Evolutionary conservation across 2,797 vertebrate genomes (phyloP), one percentile per base, ranked within the genome.

Genomic region (Oophaga sylvatica): DNA sequence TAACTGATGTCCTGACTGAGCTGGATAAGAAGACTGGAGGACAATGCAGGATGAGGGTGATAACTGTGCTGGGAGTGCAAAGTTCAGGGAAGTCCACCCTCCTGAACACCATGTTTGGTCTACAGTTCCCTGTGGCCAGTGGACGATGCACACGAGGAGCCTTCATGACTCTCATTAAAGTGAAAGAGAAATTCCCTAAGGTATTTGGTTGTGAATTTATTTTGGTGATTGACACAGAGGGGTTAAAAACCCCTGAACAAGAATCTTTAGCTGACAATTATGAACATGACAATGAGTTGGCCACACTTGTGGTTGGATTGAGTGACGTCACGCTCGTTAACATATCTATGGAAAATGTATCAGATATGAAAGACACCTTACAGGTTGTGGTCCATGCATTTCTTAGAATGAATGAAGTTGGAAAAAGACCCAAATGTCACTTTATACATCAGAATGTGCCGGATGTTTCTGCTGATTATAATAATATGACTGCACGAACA

Each of bases 1-100:
- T 97, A 45, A 91, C 92, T 0, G 94, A 93, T 45, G 94, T 97
- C 67, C 91, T 97, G 80, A 94, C 90, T 67, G 93, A 95, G 71
- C 90, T 97, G 20, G 90, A 95, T 0, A 0, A 22, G 2, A 92
- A 87, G 0, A 73, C 93, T 77, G 89, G 91, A 19, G 83, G 87
- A 2, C 88, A 91, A 70, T 93, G 91, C 3, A 93, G 91, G 13
- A 91, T 94, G 31, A 90, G 94, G 65, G 95, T 96, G 45, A 83
- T 97, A 84, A 95, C 91, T 17, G 86, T 87, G 62, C 73, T 87
- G 29, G 86, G 86, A 48, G 80, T 87, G 60, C 80, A 87, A 80
- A 87, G 80, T 29, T 83, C 80, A 0, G 86, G 86, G 62, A 87
- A 87, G 45, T 87, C 86, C 53, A 87, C 86, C 62, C 86, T 87